A percentile compares a stretch with the other conserved stretches of the same genome.
Evolutionary conservation across 64 coral and sea anemone genomes (phyloP).

Genomic region (Montipora cactus): DNA sequence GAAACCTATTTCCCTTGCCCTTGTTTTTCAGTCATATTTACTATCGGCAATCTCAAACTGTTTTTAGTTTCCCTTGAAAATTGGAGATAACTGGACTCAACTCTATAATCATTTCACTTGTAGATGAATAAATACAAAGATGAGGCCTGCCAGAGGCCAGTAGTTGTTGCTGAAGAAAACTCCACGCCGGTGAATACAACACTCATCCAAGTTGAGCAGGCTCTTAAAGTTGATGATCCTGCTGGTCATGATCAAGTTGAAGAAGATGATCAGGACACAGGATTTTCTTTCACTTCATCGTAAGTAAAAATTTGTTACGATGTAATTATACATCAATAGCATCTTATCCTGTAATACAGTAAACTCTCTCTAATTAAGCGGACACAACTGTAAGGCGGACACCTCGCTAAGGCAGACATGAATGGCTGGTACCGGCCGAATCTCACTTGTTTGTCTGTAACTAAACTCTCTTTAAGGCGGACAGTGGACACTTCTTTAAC

Average conservation of each 20-base stretch:
- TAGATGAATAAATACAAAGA: too few relatives aligned
- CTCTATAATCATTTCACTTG: too few relatives aligned
- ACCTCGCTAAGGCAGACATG: background rate
- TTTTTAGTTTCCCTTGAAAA: too few relatives aligned
- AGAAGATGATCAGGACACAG: too few relatives aligned
- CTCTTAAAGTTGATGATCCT: too few relatives aligned
- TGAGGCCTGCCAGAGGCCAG: too few relatives aligned
- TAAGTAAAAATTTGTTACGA: background rate
- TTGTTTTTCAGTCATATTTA: background rate
- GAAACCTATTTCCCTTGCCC: slow-evolving; percentile 1
- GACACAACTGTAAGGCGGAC: background rate
- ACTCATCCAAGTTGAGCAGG: too few relatives aligned
- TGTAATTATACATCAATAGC: slow-evolving; percentile 2
- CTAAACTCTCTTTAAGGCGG: background rate
- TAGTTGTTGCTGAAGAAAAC: background rate
- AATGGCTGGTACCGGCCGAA: background rate
- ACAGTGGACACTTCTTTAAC: slow-evolving; percentile 1
- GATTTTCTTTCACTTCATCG: too few relatives aligned
- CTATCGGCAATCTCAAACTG: background rate
- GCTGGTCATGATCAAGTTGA: too few relatives aligned
- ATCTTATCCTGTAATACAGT: background rate
- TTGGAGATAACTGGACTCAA: too few relatives aligned
- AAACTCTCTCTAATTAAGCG: background rate
- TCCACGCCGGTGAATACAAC: too few relatives aligned
- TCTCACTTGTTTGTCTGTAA: slow-evolving; percentile 1